A percentile compares a stretch with the other conserved stretches of the same genome.
Evolutionary conservation across 2,888 invertebrate species (phyloP).

Genomic region (Zeuzera pyrina): DNA sequence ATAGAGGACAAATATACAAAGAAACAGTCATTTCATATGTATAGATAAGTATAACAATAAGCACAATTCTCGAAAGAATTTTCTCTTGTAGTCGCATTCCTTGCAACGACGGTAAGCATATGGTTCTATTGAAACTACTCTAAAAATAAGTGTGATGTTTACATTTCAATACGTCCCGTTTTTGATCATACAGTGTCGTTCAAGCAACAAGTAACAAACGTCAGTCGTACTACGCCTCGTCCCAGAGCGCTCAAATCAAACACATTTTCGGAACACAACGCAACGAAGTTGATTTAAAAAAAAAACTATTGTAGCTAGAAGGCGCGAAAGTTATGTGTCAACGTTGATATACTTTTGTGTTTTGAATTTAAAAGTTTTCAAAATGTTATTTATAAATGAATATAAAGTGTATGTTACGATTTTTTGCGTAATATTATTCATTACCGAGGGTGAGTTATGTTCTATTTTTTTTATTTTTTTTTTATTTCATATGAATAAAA

Average conservation of each 20-base stretch:
- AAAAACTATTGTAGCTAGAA: constrained; percentile 16
- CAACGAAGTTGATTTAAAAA: constrained; percentile 31
- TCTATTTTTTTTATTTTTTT: too few species aligned
- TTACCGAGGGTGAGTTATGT: too few species aligned
- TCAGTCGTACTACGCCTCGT: constrained; percentile 25
- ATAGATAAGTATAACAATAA: too few species aligned
- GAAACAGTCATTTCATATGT: too few species aligned
- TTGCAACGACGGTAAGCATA: too few species aligned
- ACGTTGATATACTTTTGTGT: constrained; percentile 33
- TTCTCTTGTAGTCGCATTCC: too few species aligned
- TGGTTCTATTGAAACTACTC: constrained; percentile 19
- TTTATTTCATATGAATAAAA: too few species aligned
- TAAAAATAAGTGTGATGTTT: constrained; percentile 41
- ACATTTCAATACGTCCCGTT: constrained; percentile 27
- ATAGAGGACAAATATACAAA: too few species aligned
- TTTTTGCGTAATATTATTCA: too few species aligned
- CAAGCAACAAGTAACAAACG: constrained; percentile 23
- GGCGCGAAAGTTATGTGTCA: constrained; percentile 39
- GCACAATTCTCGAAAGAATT: too few species aligned
- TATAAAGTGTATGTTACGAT: too few species aligned
- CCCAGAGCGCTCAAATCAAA: constrained; percentile 22
- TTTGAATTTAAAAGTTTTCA: constrained; percentile 18
- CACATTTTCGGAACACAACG: constrained; percentile 25
- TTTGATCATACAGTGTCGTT: constrained; percentile 22
- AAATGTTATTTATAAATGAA: constrained; percentile 24